Conservation (phyloP, 2,797 vertebrate species). For the Alcedo atthis region DNA sequence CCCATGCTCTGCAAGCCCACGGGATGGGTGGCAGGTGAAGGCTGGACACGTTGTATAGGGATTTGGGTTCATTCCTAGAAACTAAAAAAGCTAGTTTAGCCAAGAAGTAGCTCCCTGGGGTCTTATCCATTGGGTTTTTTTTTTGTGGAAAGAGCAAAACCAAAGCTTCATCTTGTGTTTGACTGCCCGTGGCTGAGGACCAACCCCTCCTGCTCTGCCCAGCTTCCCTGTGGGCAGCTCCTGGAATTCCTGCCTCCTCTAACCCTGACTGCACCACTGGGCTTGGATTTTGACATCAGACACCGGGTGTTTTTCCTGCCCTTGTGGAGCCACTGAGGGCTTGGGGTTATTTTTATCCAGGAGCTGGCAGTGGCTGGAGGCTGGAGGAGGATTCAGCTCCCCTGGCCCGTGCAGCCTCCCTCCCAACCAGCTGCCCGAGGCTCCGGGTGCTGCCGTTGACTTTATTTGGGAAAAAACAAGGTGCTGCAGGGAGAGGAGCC, state of each 20-base stretch:
- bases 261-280: not conserved
- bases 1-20: not conserved
- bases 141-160: accelerated
- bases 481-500: not conserved
- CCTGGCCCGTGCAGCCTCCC: not conserved
- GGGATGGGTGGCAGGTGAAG: not conserved
- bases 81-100: not conserved
- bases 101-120: not conserved
- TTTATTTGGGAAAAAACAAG: constrained; percentile 67
- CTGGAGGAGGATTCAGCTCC: constrained; percentile 29
- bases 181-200: not conserved
- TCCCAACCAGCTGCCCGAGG: constrained; percentile 5
- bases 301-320: constrained; percentile 48
- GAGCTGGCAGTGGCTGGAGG: constrained; percentile 48
- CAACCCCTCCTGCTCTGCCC: not conserved
- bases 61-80: not conserved
- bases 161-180: not conserved
- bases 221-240: accelerated
- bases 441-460: constrained; percentile 22
- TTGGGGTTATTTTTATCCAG: constrained; percentile 78
- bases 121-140: not conserved
- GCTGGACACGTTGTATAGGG: not conserved
- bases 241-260: not conserved
- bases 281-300: constrained; percentile 24
- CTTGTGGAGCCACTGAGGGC: constrained; percentile 15